These are phyloP conservation scores for Drosophila pandora DNA, from an alignment of 1,140 invertebrate genomes.

Conservation along the genomic window DNA sequence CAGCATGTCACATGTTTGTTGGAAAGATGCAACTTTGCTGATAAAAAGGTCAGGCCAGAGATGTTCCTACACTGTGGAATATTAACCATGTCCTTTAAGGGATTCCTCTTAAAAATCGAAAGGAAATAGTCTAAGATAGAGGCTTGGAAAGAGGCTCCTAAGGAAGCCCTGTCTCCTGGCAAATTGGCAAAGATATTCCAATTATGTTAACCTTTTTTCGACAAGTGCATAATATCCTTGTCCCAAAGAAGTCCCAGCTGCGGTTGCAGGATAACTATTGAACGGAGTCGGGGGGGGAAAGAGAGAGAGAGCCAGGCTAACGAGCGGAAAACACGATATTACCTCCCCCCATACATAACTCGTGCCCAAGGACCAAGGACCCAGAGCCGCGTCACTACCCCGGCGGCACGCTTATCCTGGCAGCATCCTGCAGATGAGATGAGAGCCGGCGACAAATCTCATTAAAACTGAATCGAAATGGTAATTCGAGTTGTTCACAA, in stretches of 20 bases:
- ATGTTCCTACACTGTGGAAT: conserved; percentile 8
- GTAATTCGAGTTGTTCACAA: conserved; percentile 80
- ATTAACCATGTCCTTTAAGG: too few species aligned
- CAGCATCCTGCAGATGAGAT: conserved; percentile 32
- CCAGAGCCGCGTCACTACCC: conserved; percentile 23
- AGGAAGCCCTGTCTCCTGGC: too few species aligned
- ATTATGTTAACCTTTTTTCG: not conserved
- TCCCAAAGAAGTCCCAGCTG: conserved; percentile 36
- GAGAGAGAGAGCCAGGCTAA: conserved; percentile 48
- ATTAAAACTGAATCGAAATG: conserved; percentile 82
- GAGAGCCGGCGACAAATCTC: conserved; percentile 69
- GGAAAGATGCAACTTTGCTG: conserved; percentile 37
- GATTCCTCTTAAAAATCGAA: too few species aligned
- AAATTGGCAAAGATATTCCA: too few species aligned
- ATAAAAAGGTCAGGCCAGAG: conserved; percentile 40
- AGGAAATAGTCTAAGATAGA: too few species aligned
- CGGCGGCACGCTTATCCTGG: conserved; percentile 26
- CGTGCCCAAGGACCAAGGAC: conserved; percentile 42
- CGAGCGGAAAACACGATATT: conserved; percentile 76
- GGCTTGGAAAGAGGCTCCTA: too few species aligned
- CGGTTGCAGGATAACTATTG: conserved; percentile 12
- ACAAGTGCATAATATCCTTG: conserved; percentile 23
- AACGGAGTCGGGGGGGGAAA: not conserved
- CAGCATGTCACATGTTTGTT: conserved; percentile 47
- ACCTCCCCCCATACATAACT: conserved; percentile 70